Conservation (phyloP, 2,113 vertebrate genomes). For the Sigmodon hispidus region DNA sequence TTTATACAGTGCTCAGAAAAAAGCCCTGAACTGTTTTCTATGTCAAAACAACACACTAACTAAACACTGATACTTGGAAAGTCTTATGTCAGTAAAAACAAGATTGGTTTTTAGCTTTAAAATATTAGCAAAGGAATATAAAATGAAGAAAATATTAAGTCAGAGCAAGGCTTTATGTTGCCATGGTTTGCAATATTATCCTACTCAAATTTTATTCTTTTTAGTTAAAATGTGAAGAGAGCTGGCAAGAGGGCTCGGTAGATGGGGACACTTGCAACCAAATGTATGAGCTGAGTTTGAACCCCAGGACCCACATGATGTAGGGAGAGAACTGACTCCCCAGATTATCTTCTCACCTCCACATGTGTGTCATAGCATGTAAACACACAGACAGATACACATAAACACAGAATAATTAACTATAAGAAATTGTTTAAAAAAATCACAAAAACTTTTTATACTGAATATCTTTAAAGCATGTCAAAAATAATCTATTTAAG, state of each 20-base stretch:
- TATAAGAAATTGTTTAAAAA: not conserved
- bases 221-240: not conserved
- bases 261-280: not conserved
- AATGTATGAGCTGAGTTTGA: not conserved
- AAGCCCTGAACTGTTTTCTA: not conserved
- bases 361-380: not conserved
- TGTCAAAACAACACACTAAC: not conserved
- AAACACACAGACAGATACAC: not conserved
- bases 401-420: not conserved
- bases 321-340: not conserved
- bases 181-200: not conserved
- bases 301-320: not conserved
- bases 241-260: not conserved
- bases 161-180: not conserved
- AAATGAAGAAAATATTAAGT: not conserved
- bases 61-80: not conserved
- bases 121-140: not conserved
- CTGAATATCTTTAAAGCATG: conserved; percentile 33
- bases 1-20: not conserved
- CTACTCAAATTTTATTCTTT: not conserved
- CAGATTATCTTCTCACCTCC: not conserved
- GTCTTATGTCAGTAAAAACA: conserved; percentile 7
- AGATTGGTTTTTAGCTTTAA: conserved; percentile 5
- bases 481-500: conserved; percentile 36
- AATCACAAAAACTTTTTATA: not conserved